Evolutionary conservation across 1,140 invertebrate genomes (phyloP).

Genomic region (Drosophila carrolli): DNA sequence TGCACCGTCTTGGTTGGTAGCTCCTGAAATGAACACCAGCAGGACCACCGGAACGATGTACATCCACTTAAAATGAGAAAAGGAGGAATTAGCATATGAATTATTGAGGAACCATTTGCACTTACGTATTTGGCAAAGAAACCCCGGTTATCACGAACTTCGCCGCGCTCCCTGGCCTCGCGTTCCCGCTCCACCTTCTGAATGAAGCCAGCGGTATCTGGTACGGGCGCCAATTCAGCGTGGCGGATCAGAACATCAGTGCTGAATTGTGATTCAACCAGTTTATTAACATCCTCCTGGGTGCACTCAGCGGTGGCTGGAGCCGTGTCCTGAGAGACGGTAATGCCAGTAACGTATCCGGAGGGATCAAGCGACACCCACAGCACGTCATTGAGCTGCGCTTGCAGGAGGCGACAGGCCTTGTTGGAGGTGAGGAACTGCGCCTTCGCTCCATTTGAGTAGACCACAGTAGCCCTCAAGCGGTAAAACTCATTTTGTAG

Average conservation of each 20-base stretch:
- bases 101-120: constrained; percentile 41
- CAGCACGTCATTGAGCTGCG: constrained; percentile 89
- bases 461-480: constrained; percentile 88
- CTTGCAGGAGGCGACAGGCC: constrained; percentile 89
- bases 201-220: constrained; percentile 96
- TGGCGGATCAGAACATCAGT: constrained; percentile 90
- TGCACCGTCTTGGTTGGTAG: constrained; percentile 90
- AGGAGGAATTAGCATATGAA: constrained; percentile 51
- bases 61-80: constrained; percentile 92
- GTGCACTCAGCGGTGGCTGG: constrained; percentile 85
- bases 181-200: constrained; percentile 95
- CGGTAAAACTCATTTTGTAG: constrained; percentile 91
- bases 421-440: constrained; percentile 92
- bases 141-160: constrained; percentile 95
- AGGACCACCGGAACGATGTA: constrained; percentile 95
- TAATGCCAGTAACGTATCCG: constrained; percentile 89
- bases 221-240: constrained; percentile 91
- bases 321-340: constrained; percentile 85
- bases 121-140: constrained; percentile 99
- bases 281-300: constrained; percentile 72
- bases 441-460: constrained; percentile 87
- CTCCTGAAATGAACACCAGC: constrained; percentile 93
- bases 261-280: constrained; percentile 87
- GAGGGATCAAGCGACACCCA: constrained; percentile 90
- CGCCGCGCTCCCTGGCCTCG: constrained; percentile 94